These are phyloP conservation scores for Chrysolina americana DNA, from an alignment of 2,888 invertebrate genomes.

Conservation along the genomic window DNA sequence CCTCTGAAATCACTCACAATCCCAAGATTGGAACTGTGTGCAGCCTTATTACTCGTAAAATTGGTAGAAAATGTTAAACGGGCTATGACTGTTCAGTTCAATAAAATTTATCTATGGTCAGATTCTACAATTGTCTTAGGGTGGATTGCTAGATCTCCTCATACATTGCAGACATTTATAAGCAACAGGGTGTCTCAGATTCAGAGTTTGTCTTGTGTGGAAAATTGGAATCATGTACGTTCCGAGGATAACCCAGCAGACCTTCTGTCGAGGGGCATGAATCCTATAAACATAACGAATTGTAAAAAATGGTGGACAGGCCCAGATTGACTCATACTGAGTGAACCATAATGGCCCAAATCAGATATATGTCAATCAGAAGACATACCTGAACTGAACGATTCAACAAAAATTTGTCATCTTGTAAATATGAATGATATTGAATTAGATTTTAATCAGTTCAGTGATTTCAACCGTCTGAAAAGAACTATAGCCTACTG, in stretches of 20 bases:
- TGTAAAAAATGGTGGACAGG: slow-evolving; percentile 34
- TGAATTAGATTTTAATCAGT: neutral
- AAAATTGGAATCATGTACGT: slow-evolving; percentile 35
- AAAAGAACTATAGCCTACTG: neutral
- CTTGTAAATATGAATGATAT: neutral
- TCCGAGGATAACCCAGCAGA: slow-evolving; percentile 38
- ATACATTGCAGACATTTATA: slow-evolving; percentile 28
- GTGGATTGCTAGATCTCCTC: slow-evolving; percentile 30
- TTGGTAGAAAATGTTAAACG: neutral
- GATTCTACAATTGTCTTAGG: slow-evolving; percentile 32
- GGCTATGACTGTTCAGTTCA: neutral
- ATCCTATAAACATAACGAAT: slow-evolving; percentile 16
- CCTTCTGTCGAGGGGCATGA: slow-evolving; percentile 27
- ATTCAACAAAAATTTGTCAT: neutral
- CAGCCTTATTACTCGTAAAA: slow-evolving; percentile 30
- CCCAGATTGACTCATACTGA: slow-evolving; percentile 26
- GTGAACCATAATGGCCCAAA: slow-evolving; percentile 26
- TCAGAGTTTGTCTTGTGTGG: slow-evolving; percentile 17
- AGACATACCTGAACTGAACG: slow-evolving; percentile 10
- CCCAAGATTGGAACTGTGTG: slow-evolving; percentile 44
- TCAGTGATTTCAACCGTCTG: neutral
- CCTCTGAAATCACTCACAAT: slow-evolving; percentile 45
- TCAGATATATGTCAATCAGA: neutral
- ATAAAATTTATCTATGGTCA: slow-evolving; percentile 7
- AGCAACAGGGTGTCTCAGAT: slow-evolving; percentile 35